These are phyloP conservation scores for Xestobium rufovillosum DNA, from an alignment of 2,888 invertebrate species.

Conservation along the genomic window DNA sequence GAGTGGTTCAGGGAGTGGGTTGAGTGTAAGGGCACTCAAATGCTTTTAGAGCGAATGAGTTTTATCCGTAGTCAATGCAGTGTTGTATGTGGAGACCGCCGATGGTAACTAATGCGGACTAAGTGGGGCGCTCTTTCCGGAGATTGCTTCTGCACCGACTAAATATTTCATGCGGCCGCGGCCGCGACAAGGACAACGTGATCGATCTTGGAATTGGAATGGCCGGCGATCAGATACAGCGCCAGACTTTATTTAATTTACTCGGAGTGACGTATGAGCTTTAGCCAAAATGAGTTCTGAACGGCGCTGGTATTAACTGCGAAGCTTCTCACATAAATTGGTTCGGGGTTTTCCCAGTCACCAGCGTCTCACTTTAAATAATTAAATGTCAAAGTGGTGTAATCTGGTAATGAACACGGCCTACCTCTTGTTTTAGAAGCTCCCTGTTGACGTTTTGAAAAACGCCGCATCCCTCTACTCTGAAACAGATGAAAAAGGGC, in stretches of 20 bases:
- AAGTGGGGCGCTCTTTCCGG: slow-evolving; percentile 39
- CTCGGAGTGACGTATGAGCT: slow-evolving; percentile 39
- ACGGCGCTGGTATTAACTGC: slow-evolving; percentile 31
- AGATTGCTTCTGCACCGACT: slow-evolving; percentile 40
- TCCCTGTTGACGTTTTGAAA: too few species aligned
- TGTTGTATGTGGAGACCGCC: slow-evolving; percentile 26
- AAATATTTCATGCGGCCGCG: slow-evolving; percentile 40
- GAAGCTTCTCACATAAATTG: slow-evolving; percentile 38
- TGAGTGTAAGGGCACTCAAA: slow-evolving; percentile 31
- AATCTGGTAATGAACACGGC: slow-evolving; percentile 39
- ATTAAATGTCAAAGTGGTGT: slow-evolving; percentile 41
- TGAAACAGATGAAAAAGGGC: too few species aligned
- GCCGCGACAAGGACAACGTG: slow-evolving; percentile 28
- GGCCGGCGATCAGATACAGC: slow-evolving; percentile 37
- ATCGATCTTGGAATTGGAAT: slow-evolving; percentile 39
- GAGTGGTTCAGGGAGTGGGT: slow-evolving; percentile 19
- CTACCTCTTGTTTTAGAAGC: slow-evolving; percentile 32
- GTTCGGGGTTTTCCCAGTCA: slow-evolving; percentile 37
- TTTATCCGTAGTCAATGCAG: slow-evolving; percentile 35
- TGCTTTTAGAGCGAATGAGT: slow-evolving; percentile 41
- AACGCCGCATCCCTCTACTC: too few species aligned
- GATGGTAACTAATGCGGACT: slow-evolving; percentile 39
- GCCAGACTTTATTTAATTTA: slow-evolving; percentile 42
- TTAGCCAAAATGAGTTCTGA: slow-evolving; percentile 37
- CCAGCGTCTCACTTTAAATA: slow-evolving; percentile 39